A percentile compares a stretch with the other conserved stretches of the same genome.
Evolutionary conservation across 2,797 vertebrate species (phyloP).

Genomic region (Netta rufina): DNA sequence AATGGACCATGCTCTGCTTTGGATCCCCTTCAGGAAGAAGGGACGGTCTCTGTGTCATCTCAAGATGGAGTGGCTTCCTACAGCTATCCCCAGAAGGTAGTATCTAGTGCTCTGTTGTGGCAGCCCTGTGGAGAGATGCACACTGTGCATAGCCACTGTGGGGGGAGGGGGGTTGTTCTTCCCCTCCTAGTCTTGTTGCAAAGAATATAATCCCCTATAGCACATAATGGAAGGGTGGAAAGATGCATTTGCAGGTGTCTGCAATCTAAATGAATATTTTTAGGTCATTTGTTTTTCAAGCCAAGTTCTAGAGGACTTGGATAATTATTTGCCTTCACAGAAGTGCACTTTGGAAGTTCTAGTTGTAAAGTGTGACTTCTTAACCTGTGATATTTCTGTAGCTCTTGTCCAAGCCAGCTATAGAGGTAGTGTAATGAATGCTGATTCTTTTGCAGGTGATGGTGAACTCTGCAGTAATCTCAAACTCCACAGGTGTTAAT

Average conservation of each 20-base stretch:
- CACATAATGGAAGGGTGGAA: not conserved
- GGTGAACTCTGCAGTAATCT: conserved; percentile 81
- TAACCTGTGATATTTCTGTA: not conserved
- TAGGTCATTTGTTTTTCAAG: not conserved
- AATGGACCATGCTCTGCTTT: conserved; percentile 7
- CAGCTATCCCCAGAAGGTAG: conserved; percentile 88
- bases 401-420: not conserved
- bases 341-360: too few relatives aligned
- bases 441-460: conserved; percentile 79
- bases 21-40: conserved; percentile 84
- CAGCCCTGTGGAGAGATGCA: not conserved
- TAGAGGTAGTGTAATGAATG: not conserved
- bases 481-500: conserved; percentile 76
- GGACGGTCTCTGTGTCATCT: conserved; percentile 73
- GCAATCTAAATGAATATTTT: not conserved
- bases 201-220: not conserved
- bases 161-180: not conserved
- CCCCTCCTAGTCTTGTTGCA: not conserved
- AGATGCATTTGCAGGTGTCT: not conserved
- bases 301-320: not conserved
- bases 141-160: not conserved
- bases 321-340: not conserved
- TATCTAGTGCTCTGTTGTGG: not conserved
- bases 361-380: not conserved
- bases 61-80: conserved; percentile 82